Evolutionary conservation across 2,113 vertebrate genomes (phyloP).

Genomic region (Paramisgurnus dabryanus): DNA sequence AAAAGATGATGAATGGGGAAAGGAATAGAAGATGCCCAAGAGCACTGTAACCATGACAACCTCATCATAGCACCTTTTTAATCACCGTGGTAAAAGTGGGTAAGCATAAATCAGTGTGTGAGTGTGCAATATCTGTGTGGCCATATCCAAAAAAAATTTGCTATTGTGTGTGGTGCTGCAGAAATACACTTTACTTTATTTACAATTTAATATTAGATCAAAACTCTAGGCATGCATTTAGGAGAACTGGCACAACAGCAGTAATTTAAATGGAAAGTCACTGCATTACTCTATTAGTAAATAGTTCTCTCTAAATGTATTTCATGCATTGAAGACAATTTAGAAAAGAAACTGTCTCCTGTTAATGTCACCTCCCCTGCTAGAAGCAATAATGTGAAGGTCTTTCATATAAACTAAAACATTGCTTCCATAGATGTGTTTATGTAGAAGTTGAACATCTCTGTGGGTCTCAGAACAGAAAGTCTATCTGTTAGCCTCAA

Average conservation of each 20-base stretch:
- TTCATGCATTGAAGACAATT: no score
- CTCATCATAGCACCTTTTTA: slow-evolving; percentile 37
- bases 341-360: no score
- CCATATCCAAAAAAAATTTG: neutral
- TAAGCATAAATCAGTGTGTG: slow-evolving; percentile 16
- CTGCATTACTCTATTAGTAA: no score
- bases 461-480: neutral
- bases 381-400: neutral
- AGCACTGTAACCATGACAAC: slow-evolving; percentile 56
- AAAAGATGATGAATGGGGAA: slow-evolving; percentile 30
- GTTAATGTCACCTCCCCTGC: no score
- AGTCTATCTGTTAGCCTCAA: slow-evolving; percentile 16
- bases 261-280: no score
- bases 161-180: no score
- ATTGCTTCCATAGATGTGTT: neutral
- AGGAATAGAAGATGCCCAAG: slow-evolving; percentile 1
- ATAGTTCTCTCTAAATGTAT: no score
- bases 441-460: neutral
- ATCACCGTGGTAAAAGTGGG: slow-evolving; percentile 22
- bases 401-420: neutral
- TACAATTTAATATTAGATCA: neutral
- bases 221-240: neutral
- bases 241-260: neutral
- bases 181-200: no score
- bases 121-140: neutral